Base-by-base conservation (phyloP, 92 coral and sea anemone genomes). In the Ricordea florida region DNA sequence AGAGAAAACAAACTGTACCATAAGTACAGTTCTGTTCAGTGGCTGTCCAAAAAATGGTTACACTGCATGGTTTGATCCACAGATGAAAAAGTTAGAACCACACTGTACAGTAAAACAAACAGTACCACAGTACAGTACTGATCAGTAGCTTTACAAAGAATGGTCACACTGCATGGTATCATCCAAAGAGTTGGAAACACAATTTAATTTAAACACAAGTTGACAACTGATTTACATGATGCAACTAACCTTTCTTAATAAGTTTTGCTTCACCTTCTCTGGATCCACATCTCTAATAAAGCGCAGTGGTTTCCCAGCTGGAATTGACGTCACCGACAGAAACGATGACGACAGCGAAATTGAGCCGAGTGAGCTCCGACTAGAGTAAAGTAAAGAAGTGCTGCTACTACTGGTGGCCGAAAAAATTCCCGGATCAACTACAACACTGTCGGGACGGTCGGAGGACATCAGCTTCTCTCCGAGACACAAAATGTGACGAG, bases 401-500 rank as follows among this genome's bases (percentile, higher is more conserved):
- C 72, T 84, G 77, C 89, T 84, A 72, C 89, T 64, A 25, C 89
- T 61, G 31, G 89, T 50, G 10, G 81, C 69, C 2, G 96, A 64
- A 37, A 85, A 79, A 15, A 85, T 66, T n/a, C 79, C 80, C 30
- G 78, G 69, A 35, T 84, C 82, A 23, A 69, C 73, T 22, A 83
- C 52, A 17, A 85, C 82, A 10, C 22, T 49, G 52, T 65, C 83
- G 9, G 91, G 68, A 16, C 85, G 78, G 62, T 86, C 89, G 4
- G 91, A 85, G 45, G 87, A 76, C 41, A 80, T 80, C 34, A 96
- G 85, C 48, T 77, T 79, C 44, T 92, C 86, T 10, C 93, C 96
- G 23, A 96, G 78, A 7, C 62, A 51, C 41, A 96, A 79, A 53
- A 96, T 80, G 34, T 96, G 99, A 23, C 99, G 94, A 24, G 97